Evolutionary conservation across 2,888 invertebrate species (phyloP).

Genomic region (Erynnis tages): DNA sequence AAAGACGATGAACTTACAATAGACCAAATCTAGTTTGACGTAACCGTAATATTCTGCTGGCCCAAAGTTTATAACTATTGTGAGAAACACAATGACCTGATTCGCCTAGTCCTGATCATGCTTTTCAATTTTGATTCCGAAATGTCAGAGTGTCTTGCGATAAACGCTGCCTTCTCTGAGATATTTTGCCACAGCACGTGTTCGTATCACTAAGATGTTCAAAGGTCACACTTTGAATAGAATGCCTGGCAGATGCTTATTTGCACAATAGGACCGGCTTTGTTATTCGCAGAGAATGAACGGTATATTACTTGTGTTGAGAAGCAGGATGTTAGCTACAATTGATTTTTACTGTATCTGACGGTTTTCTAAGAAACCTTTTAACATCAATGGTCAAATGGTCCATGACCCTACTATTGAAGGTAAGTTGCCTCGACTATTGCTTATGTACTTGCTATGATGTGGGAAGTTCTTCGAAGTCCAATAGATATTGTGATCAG

Average conservation of each 20-base stretch:
- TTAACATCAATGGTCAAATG: constrained; percentile 6
- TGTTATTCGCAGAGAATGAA: constrained; percentile 45
- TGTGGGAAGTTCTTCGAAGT: no score
- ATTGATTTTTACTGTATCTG: constrained; percentile 32
- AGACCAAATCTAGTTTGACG: neutral
- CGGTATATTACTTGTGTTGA: constrained; percentile 32
- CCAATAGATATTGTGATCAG: no score
- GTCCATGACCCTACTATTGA: no score
- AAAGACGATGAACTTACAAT: neutral
- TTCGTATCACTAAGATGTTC: constrained; percentile 41
- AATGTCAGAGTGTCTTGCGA: constrained; percentile 45
- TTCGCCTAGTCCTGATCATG: constrained; percentile 16
- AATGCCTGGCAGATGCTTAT: constrained; percentile 61
- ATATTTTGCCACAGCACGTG: constrained; percentile 60
- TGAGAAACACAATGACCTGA: constrained; percentile 11
- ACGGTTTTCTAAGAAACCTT: constrained; percentile 1
- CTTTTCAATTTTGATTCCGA: constrained; percentile 30
- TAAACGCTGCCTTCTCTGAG: constrained; percentile 39
- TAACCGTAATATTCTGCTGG: neutral
- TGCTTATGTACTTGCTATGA: no score
- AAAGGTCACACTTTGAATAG: constrained; percentile 71
- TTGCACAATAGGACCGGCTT: constrained; percentile 49
- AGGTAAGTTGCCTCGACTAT: no score
- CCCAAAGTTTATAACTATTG: neutral
- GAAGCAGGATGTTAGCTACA: constrained; percentile 32